Evolutionary conservation across 2,797 vertebrate genomes (phyloP), one percentile per base, ranked within the genome.

Genomic region (Phalloptychus januarius): DNA sequence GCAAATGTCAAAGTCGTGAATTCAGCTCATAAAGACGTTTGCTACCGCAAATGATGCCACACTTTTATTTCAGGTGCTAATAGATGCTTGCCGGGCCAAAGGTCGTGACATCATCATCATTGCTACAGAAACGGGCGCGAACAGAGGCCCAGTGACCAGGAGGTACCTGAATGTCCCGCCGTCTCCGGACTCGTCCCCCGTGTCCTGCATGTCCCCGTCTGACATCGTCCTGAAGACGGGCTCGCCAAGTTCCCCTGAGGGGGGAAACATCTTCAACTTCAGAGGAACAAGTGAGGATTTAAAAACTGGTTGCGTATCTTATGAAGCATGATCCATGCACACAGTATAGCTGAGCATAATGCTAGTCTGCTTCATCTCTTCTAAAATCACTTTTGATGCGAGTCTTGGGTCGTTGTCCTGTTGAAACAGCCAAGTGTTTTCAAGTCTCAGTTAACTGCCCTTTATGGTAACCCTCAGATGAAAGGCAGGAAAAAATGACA

Each of bases 71-170:
- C 81, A 94, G 91, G 89, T 94, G 77, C 70, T 96, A 67, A 84
- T 95, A 83, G 94, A 96, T 0, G 87, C 93, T 46, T 96, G 94
- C 77, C 90, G 82, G 40, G 93, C 92, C 79, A 88, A 77, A 1
- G 94, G 95, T 20, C 82, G 86, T 23, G 95, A 95, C 79, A 93
- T 96, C 88, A 94, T 96, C 90, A 95, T 96, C 84, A 95, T 96
- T 2, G 77, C 94, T 75, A 96, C 91, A 0, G 93, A 95, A 81
- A 82, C 79, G n/a, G 88, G 79, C 50, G 54, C 84, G 16, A 92
- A 71, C 0, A 93, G 91, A 1, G 78, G 87, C 25, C 78, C 81
- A 0, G 87, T 92, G 80, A 94, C 93, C 40, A 85, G 86, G 10
- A 92, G 85, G 33, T 93, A 93, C 85, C 85, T 94, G 48, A 94